Evolutionary conservation across 2,113 vertebrate species (phyloP), one percentile per base, ranked within the genome.

Genomic region (Triplophysa rosa): DNA sequence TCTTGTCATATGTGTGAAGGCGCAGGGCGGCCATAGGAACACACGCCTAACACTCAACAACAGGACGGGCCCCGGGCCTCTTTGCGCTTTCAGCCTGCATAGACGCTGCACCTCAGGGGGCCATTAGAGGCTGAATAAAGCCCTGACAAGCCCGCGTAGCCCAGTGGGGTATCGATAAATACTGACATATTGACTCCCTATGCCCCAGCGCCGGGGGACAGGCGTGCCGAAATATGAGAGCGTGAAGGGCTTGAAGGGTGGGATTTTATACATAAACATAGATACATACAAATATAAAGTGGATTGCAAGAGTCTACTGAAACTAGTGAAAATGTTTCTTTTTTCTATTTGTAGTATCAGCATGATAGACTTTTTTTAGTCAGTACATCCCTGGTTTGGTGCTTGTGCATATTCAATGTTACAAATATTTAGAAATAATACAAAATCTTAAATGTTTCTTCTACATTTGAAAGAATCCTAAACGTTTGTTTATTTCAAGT

Each of bases 31-130:
- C 89, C 88, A 86, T 91, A 89, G 90, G 89, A 90, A 89, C 87
- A 90, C 87, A 91, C 87, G 87, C 94, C 81, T 95, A 93, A 95
- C 94, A 93, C 95, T 91, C 93, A 93, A 94, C 93, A 91, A 94
- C 93, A 93, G 92, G 88, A 91, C 83, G 88, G 92, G 90, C 91
- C 87, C 86, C 84, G 88, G 90, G 91, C 90, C 92, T 93, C 92
- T 90, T 90, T 88, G 93, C 40, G 90, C 86, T 91, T 93, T 93
- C 90, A 92, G 91, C 84, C 88, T 79, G 84, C 90, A 94, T 93
- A 93, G 93, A 93, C 92, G 87, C 87, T 76, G 89, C 95, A 93
- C 96, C 94, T 93, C 95, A 91, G 96, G 96, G 95, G 95, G 94
- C 93, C 95, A 90, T 91, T 90, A 89, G 87, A 81, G 88, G 87